Evolutionary conservation across 37 sponge, comb jelly and placozoan species (phyloP), one percentile per base, ranked within the genome.

Genomic region (Oscarella lobularis): DNA sequence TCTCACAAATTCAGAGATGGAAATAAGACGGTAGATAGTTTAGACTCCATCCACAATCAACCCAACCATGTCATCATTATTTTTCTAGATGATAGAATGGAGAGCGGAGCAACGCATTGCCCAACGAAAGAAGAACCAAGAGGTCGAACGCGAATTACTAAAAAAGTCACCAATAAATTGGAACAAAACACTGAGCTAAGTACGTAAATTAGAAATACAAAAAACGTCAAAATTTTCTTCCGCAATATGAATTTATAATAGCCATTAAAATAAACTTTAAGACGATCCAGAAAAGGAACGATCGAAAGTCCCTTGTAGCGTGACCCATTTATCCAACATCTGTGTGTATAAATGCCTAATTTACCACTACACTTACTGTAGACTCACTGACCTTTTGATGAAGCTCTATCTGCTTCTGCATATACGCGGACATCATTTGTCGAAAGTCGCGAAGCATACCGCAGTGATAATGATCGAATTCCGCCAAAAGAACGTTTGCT

Each of bases 401-500:
- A 40, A 78, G 86, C 39, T 84, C 81, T 27, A 78, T 80, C 67
- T 90, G 85, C 31, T 81, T 32, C 74, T 54, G 36, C 35, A 90
- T 66, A 31, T 84, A 71, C 60, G 31, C 38, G 0, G 37, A 36
- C 20, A 84, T 66, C 69, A 87, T 76, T 4, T 36, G 32, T 35
- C 76, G 81, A 65, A 90, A 75, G 38, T 86, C 87, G 3, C 66
- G 55, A 30, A 84, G 29, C 74, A 90, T 66, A 33, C 30, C 6
- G 0, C 37, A 36, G 37, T 88, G 87, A 67, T 81, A 76, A 74
- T 90, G 82, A 77, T 87, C 88, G 78, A 90, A 81, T 67, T 90
- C 91, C 0, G 91, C 78, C 76, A 90, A 72, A 2, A 90, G 69
- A n/a, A 90, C 81, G 70, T 90, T 90, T 75, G 81, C 83, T n/a